phyloP scores from a whole-genome alignment of 2,113 vertebrate genomes.

The Cisticola juncidis region DNA sequence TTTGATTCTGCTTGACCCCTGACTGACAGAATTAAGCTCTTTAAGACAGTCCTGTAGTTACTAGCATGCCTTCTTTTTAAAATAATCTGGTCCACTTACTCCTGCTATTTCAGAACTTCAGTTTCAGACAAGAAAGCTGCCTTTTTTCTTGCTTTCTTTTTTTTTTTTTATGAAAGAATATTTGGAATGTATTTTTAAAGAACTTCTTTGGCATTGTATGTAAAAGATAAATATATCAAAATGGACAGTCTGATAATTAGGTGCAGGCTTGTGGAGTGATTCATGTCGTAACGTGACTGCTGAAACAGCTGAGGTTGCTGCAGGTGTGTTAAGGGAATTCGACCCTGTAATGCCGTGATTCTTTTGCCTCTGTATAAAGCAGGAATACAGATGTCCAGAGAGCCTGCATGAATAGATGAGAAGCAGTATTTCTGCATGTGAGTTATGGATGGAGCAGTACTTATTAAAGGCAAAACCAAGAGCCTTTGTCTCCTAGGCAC shows the following conservation, averaged over 20 bases:
- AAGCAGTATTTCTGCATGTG: not conserved
- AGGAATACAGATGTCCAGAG: not conserved
- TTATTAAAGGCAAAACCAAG: not conserved
- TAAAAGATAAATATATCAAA: conserved; percentile 49
- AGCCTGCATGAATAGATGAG: not conserved
- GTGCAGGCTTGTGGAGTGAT: conserved; percentile 42
- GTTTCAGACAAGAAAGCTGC: not conserved
- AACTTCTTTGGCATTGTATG: not conserved
- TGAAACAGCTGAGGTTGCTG: conserved; percentile 42
- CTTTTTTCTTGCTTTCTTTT: too few species aligned
- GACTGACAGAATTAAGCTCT: conserved; percentile 7
- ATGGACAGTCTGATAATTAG: conserved; percentile 46
- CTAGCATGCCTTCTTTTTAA: not conserved
- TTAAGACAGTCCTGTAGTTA: not conserved
- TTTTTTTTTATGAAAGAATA: not conserved
- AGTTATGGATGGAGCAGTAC: conserved; percentile 3
- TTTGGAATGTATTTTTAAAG: conserved; percentile 10
- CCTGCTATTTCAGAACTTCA: not conserved
- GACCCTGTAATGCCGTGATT: not conserved
- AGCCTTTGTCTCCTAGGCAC: not conserved
- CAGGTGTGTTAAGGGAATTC: conserved; percentile 53
- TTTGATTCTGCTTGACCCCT: conserved; percentile 43
- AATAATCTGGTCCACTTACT: not conserved
- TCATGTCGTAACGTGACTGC: conserved; percentile 26
- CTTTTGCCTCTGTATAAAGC: not conserved